These are phyloP conservation scores for Paralichthys olivaceus DNA, from an alignment of 2,113 vertebrate species.

Conservation along the genomic window DNA sequence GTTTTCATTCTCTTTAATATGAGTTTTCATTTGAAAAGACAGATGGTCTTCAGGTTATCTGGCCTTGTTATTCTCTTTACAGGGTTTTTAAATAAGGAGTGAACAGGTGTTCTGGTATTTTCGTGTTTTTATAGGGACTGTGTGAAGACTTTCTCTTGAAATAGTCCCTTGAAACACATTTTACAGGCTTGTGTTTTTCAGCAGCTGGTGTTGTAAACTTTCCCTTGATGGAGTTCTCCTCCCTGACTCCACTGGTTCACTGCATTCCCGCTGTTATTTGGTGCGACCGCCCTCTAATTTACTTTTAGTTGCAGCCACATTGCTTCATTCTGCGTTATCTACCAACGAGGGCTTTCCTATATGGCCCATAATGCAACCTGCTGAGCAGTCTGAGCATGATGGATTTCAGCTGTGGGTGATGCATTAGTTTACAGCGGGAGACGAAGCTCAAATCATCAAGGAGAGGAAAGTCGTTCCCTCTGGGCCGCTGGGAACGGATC, in stretches of 20 bases:
- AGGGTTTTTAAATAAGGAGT: neutral
- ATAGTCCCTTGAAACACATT: neutral
- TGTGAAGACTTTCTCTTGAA: neutral
- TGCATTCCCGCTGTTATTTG: conserved; percentile 22
- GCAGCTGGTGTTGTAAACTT: conserved; percentile 19
- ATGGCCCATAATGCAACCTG: conserved; percentile 33
- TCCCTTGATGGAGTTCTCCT: conserved; percentile 21
- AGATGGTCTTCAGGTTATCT: no score
- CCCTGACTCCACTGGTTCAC: conserved; percentile 6
- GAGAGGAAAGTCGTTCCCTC: conserved; percentile 19
- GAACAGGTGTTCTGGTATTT: neutral
- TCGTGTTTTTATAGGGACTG: neutral
- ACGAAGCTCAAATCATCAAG: conserved; percentile 26
- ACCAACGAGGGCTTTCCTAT: conserved; percentile 8
- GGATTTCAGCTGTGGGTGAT: conserved; percentile 32
- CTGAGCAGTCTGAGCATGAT: conserved; percentile 30
- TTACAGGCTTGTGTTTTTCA: conserved; percentile 4
- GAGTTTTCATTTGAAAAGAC: no score
- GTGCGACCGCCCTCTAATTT: conserved; percentile 41
- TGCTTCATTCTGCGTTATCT: conserved; percentile 3
- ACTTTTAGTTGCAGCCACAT: conserved; percentile 10
- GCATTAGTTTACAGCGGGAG: conserved; percentile 41
- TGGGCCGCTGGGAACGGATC: neutral
- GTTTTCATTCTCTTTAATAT: no score
- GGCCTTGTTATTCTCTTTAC: no score